Evolutionary conservation across 2,113 vertebrate species (phyloP), one percentile per base, ranked within the genome.

Genomic region (Toxostoma redivivum): DNA sequence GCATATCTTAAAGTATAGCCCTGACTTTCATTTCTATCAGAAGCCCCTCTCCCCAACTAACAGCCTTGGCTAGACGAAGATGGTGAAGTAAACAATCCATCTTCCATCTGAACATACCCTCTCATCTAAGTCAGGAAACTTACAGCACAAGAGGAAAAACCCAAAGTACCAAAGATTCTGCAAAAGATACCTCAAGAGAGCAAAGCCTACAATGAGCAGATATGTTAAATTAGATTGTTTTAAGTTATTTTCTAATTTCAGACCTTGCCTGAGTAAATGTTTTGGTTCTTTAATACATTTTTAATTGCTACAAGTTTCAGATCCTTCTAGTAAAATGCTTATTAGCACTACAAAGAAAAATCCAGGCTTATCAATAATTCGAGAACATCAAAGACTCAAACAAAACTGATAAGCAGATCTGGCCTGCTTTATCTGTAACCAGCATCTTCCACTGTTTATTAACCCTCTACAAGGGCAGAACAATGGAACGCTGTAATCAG

Each of bases 271-370:
- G 23, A 92, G 50, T 65, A 89, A 69, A 62, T 51, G 60, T 86
- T 92, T 94, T 81, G 45, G 33, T 1, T 10, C 86, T 95, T 66
- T 38, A 82, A 92, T 48, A 80, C 16, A 57, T 45, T 50, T 81
- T 81, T 90, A 91, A 96, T 90, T 86, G 87, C 79, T 62, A 58
- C 77, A 84, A 81, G 54, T 57, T 78, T 81, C 31, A 35, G 58
- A 64, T 67, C 70, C 69, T 73, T 62, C 79, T 35, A 85, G 51
- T 87, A 81, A 93, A 92, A 93, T 8, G 53, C 64, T 93, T 51
- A 81, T 93, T 83, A 86, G 69, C 65, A 88, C 90, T 90, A 96
- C 86, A 95, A 93, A 95, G 95, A 25, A 47, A 90, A 90, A 80
- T 7, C 15, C 15, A 25, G 21, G 78, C 87, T 93, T 92, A 95